phyloP scores from a whole-genome alignment of 2,113 vertebrate species.

The Eublepharis macularius region DNA sequence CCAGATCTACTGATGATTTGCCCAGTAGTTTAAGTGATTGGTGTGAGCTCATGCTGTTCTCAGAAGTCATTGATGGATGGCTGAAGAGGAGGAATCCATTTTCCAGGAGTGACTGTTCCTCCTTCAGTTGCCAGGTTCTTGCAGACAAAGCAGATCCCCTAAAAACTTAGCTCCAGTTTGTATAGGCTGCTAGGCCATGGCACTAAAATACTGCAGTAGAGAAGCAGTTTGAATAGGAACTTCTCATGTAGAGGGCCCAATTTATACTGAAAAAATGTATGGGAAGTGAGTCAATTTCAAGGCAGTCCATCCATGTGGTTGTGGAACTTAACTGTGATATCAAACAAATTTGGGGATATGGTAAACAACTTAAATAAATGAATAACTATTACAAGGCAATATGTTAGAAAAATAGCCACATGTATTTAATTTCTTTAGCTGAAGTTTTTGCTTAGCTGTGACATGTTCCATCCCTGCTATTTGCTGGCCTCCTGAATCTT shows the following conservation, averaged over 20 bases:
- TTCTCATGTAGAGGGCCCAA: not conserved
- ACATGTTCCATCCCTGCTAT: not conserved
- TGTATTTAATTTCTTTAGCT: slow-evolving; percentile 10
- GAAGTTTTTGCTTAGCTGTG: not conserved
- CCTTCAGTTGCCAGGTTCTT: not conserved
- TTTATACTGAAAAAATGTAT: not conserved
- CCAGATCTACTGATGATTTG: not conserved
- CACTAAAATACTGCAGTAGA: not conserved
- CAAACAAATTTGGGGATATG: no score
- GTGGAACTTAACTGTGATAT: not conserved
- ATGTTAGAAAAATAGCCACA: not conserved
- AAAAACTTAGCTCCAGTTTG: not conserved
- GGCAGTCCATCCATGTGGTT: not conserved
- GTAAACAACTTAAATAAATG: no score
- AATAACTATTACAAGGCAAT: slow-evolving; percentile 2
- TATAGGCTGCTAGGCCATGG: not conserved
- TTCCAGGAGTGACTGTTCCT: not conserved
- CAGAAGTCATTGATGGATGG: not conserved
- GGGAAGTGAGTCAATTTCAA: not conserved
- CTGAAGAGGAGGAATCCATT: not conserved
- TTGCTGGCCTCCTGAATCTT: not conserved
- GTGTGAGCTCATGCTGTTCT: not conserved
- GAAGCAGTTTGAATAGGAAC: no score
- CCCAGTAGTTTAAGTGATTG: not conserved
- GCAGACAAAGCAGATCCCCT: not conserved